Evolutionary conservation across 2,888 invertebrate genomes (phyloP).

Genomic region (Oasisia sp.): DNA sequence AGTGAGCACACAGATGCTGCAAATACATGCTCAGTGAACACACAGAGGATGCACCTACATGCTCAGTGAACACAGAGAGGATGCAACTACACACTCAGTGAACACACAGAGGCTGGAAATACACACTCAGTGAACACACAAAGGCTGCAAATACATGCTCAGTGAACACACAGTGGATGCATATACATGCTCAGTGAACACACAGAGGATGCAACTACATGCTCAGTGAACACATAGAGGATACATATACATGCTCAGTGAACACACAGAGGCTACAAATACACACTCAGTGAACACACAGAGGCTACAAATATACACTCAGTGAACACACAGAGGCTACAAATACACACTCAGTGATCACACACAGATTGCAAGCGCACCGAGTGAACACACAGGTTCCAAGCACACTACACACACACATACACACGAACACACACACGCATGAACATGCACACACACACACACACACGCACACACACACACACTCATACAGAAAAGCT

Average conservation of each 20-base stretch:
- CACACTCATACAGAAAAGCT: too few species aligned
- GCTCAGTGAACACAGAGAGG: conserved; percentile 19
- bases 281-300: neutral
- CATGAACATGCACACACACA: too few species aligned
- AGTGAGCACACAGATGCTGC: neutral
- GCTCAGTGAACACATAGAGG: neutral
- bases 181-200: too few species aligned
- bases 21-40: neutral
- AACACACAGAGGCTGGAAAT: neutral
- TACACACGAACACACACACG: too few species aligned
- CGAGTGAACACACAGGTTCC: conserved; percentile 41
- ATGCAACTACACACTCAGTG: neutral
- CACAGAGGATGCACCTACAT: too few species aligned
- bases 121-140: neutral
- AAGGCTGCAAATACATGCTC: too few species aligned
- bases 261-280: neutral
- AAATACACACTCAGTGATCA: too few species aligned
- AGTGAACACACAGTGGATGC: neutral
- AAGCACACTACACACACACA: too few species aligned
- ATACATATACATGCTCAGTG: conserved; percentile 25
- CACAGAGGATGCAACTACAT: too few species aligned
- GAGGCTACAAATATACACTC: neutral
- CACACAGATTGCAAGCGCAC: conserved; percentile 41
- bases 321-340: neutral
- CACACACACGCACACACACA: too few species aligned